phyloP scores from a whole-genome alignment of 2,888 invertebrate species.

The Norana najaformis region DNA sequence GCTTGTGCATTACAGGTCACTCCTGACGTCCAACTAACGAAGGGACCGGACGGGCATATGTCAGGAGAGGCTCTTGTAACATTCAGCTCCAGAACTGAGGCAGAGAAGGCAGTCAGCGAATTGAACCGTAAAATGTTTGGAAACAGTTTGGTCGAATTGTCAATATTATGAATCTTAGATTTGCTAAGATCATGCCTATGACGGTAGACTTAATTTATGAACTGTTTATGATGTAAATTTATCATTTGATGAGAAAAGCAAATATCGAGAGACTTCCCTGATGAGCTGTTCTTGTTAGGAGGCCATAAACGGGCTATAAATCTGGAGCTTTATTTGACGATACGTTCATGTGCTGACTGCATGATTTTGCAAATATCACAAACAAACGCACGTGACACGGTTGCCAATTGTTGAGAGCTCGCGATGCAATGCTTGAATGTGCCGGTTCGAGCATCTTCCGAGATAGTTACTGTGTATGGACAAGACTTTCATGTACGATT shows the following conservation, averaged over 20 bases:
- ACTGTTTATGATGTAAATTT: too few species aligned
- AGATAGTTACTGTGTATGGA: not conserved
- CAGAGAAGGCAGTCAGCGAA: conserved; percentile 62
- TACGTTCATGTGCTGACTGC: not conserved
- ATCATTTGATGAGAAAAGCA: too few species aligned
- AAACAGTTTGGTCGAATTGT: conserved; percentile 64
- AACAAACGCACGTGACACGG: not conserved
- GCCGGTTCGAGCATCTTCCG: not conserved
- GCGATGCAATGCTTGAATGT: too few species aligned
- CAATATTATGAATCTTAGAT: conserved; percentile 50
- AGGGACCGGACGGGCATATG: conserved; percentile 63
- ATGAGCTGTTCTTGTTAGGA: not conserved
- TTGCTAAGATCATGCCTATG: not conserved
- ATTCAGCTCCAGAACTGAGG: conserved; percentile 62
- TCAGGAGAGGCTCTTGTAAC: conserved; percentile 64
- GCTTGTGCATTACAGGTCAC: conserved; percentile 49
- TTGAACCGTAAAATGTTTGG: conserved; percentile 60
- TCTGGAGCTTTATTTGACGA: not conserved
- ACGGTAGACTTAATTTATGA: not conserved
- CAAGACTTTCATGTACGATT: not conserved
- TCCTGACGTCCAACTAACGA: conserved; percentile 64
- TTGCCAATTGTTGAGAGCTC: not conserved
- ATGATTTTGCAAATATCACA: not conserved
- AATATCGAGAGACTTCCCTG: too few species aligned
- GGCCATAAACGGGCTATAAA: not conserved